Evolutionary conservation across 2,797 vertebrate genomes (phyloP), one percentile per base, ranked within the genome.

Genomic region (Anisognathus igniventris): DNA sequence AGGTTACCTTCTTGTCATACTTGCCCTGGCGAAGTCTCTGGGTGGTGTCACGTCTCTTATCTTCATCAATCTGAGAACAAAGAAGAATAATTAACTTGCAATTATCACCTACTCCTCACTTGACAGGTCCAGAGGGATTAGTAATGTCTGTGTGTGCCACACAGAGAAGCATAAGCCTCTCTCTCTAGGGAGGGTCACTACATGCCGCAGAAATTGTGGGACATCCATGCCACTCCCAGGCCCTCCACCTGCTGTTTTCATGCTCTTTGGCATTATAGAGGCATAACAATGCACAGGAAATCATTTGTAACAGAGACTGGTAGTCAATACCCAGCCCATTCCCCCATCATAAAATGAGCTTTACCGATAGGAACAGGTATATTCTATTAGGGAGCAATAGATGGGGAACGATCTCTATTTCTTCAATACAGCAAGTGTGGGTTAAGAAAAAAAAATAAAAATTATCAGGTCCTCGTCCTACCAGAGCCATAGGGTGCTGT

Each of bases 1-100:
- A 77, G 72, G 23, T 94, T 92, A 99, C 99, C 99, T 99, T 99
- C 96, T 99, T 99, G 97, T 99, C 99, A 7, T 99, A 99, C 96
- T 99, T 98, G 80, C 98, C 98, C 91, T 98, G 97, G 8, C 97
- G 98, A 8, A 97, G 95, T 82, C 98, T 98, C 92, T 97, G 98
- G 5, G 84, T 91, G 70, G 98, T 98, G 91, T 99, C 98, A 77
- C 98, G 98, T 71, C 98, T 98, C 93, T 98, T 98, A 96, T 99
- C 99, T 3, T 99, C 99, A 47, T 99, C 99, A 5, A 99, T 99
- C 99, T 99, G 91, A 95, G 64, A 87, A 93, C 66, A 95, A 93
- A 97, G 75, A 91, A 88, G n/a, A 85, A 53, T 90, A 83, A 94
- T 95, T 88, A 96, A 88, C 87, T 92, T 90, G 73, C 61, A 95